Percentiles rank a stretch among this genome's conserved stretches.
Conservation (phyloP, 2,113 vertebrate species). For the Thalassarche chlororhynchos region DNA sequence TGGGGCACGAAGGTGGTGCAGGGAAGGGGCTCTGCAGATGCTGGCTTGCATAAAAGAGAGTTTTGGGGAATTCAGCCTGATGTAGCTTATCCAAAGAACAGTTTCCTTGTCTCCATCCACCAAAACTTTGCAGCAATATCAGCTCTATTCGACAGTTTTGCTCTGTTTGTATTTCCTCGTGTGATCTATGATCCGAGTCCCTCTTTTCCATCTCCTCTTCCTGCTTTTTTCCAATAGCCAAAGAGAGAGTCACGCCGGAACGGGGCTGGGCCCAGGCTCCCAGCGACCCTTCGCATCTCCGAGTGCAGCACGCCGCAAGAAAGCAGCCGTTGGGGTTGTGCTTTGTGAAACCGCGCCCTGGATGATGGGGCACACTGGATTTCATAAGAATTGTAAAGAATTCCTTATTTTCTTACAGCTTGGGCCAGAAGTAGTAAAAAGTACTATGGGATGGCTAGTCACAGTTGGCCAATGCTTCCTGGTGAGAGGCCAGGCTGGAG, state of each 20-base stretch:
- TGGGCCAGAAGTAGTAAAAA: not conserved
- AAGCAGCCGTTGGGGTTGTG: rapidly evolving
- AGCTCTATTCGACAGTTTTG: rapidly evolving
- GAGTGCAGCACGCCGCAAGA: not conserved
- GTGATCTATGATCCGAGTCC: not conserved
- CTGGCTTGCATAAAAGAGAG: not conserved
- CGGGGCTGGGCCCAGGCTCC: not conserved
- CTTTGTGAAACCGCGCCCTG: not conserved
- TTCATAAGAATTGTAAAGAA: not conserved
- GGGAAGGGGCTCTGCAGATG: not conserved
- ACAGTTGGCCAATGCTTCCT: not conserved
- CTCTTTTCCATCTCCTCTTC: not conserved
- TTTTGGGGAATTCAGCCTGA: not conserved
- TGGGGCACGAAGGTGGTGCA: not conserved
- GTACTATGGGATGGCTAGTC: too few species aligned
- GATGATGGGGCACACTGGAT: rapidly evolving
- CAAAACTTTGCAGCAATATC: not conserved
- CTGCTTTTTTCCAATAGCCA: not conserved
- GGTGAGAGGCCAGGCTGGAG: not conserved
- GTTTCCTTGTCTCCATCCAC: not conserved
- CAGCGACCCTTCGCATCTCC: rapidly evolving
- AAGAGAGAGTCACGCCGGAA: not conserved
- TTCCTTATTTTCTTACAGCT: not conserved
- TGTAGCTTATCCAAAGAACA: not conserved
- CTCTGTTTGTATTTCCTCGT: not conserved